Base-by-base conservation (phyloP, 2,888 invertebrate genomes). In the Ametastegia equiseti region DNA sequence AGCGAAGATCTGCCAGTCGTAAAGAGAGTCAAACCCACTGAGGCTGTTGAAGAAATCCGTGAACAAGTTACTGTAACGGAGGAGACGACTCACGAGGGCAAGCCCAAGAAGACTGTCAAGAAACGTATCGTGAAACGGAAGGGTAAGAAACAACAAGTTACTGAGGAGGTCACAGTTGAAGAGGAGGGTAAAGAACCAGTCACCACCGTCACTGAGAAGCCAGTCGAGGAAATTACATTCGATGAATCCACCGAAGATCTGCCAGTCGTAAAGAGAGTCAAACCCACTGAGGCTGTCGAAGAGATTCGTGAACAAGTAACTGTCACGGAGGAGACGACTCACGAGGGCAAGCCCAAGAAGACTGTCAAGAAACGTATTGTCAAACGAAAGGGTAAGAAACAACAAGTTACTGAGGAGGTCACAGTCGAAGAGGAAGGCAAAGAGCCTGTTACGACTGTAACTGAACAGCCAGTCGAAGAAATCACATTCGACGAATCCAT, bases 401-500 rank as follows among this genome's bases (percentile, higher is more conserved):
- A 92, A 83, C 93, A 93, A 85, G 88, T 92, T 7, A 93, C 93
- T 1, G 92, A 92, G 87, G 92, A 92, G n/a, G 89, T 92, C 2
- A 93, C 92, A n/a, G 88, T 92, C 27, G 90, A 92, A 87, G 83
- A 90, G 75, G 84, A 92, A 87, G 88, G 91, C 84, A 89, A 92
- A 87, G 84, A 86, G 85, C 89, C 90, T 33, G 82, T 87, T 45
- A 89, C 91, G 15, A 88, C 87, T 33, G 90, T 92, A 4, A 73
- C 73, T 15, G 73, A 73, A 42, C 36, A 73, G n/a, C 73, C 73
- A 19, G 39, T 73, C 19, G 84, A 86, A 73, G 85, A 83, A 6
- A 81, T 83, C 19, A 11, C 84, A 0, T 80, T 79, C 0, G 87
- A 89, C 27, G 85, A 86, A 81, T 81, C 84, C 0, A 69, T 83